phyloP scores from a whole-genome alignment of 2,113 vertebrate genomes.

The Clarias magur region DNA sequence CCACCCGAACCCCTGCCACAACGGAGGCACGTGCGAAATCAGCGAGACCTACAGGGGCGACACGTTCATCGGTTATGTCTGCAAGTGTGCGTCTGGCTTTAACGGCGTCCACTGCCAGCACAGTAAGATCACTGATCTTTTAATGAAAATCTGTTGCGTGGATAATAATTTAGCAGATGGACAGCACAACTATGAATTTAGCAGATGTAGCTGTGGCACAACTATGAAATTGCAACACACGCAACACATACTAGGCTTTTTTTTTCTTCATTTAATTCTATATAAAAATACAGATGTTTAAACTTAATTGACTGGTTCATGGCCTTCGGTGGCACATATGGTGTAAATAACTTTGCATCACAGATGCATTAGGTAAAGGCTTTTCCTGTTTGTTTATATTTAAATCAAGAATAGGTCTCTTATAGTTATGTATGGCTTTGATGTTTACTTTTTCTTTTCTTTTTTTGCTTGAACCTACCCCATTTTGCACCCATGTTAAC shows the following conservation, averaged over 20 bases:
- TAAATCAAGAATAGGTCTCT: neutral
- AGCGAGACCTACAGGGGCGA: conserved; percentile 94
- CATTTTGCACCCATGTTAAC: neutral
- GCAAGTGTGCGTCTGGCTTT: conserved; percentile 91
- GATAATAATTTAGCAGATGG: neutral
- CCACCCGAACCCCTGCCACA: conserved; percentile 95
- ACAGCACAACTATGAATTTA: neutral
- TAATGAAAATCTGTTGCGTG: neutral
- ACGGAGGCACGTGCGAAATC: conserved; percentile 92
- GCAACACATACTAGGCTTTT: neutral
- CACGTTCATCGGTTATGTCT: conserved; percentile 95
- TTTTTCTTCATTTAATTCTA: neutral
- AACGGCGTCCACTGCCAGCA: conserved; percentile 97
- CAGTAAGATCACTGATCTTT: conserved; percentile 81
- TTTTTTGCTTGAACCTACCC: neutral
- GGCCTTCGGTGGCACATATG: conserved; percentile 14
- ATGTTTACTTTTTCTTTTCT: neutral
- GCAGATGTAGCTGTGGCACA: neutral
- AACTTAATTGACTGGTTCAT: conserved; percentile 20
- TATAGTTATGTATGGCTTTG: neutral
- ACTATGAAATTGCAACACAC: neutral
- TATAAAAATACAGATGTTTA: conserved; percentile 23
- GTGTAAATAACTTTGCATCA: conserved; percentile 9
- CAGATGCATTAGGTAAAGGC: neutral
- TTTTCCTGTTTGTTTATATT: neutral